Evolutionary conservation across 2,113 vertebrate genomes (phyloP).

Genomic region (Tachycineta bicolor): DNA sequence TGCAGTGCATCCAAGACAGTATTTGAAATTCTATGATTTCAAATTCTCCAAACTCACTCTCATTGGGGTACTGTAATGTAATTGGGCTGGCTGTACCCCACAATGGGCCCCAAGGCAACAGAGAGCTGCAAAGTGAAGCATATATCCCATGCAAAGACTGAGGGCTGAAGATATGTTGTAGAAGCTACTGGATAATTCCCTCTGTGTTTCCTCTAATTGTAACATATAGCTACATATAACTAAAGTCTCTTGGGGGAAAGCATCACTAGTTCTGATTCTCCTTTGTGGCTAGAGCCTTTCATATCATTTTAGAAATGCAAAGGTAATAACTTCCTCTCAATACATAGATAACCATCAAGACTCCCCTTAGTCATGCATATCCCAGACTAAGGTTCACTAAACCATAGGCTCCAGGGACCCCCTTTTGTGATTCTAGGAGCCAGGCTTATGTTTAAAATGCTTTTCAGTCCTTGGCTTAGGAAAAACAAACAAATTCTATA

Average conservation of each 20-base stretch:
- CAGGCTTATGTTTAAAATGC: not conserved
- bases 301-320: not conserved
- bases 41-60: not conserved
- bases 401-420: not conserved
- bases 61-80: not conserved
- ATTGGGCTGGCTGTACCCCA: not conserved
- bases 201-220: not conserved
- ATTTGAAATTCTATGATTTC: not conserved
- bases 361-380: not conserved
- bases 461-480: not conserved
- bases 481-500: not conserved
- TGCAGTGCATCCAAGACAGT: not conserved
- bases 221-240: not conserved
- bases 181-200: not conserved
- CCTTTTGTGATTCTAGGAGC: not conserved
- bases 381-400: not conserved
- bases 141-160: not conserved
- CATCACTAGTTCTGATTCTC: not conserved
- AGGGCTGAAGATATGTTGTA: not conserved
- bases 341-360: not conserved
- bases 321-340: not conserved
- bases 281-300: not conserved
- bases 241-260: not conserved
- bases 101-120: not conserved
- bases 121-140: not conserved